phyloP scores from a whole-genome alignment of 2,797 vertebrate species.

The Microctenopoma stevenorrisi region DNA sequence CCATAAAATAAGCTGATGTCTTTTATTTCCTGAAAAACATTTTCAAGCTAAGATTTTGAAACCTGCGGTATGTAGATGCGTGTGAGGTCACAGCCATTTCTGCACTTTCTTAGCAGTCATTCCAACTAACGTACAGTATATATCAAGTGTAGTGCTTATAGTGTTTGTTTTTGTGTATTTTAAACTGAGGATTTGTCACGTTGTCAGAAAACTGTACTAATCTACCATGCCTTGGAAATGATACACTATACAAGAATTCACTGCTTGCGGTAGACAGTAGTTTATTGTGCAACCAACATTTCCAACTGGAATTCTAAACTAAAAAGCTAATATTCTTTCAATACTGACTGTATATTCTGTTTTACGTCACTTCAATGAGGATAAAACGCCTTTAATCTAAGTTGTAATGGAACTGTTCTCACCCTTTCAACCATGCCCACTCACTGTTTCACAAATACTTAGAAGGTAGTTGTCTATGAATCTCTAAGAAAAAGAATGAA shows the following conservation, averaged over 20 bases:
- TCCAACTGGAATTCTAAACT: too few relatives aligned
- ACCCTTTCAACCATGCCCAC: too few relatives aligned
- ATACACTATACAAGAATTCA: too few relatives aligned
- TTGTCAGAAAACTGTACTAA: background rate
- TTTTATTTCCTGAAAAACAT: background rate
- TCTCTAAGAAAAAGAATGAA: background rate
- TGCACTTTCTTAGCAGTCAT: background rate
- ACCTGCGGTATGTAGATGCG: background rate
- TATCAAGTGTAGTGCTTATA: background rate
- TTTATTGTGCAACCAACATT: too few relatives aligned
- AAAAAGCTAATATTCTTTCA: background rate
- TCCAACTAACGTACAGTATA: background rate
- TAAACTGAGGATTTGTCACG: background rate
- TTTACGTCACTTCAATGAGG: background rate
- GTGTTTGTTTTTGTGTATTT: conserved; percentile 5
- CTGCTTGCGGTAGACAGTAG: too few relatives aligned
- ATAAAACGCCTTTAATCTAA: background rate
- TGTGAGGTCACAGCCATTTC: too few relatives aligned
- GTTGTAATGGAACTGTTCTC: too few relatives aligned
- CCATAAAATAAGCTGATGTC: background rate
- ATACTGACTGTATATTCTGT: background rate
- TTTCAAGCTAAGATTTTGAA: background rate
- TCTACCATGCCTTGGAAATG: too few relatives aligned
- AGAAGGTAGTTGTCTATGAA: conserved; percentile 6
- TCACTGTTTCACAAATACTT: too few relatives aligned